These are phyloP conservation scores for Orthonyx spaldingii DNA, from an alignment of 2,113 vertebrate genomes.

Conservation along the genomic window DNA sequence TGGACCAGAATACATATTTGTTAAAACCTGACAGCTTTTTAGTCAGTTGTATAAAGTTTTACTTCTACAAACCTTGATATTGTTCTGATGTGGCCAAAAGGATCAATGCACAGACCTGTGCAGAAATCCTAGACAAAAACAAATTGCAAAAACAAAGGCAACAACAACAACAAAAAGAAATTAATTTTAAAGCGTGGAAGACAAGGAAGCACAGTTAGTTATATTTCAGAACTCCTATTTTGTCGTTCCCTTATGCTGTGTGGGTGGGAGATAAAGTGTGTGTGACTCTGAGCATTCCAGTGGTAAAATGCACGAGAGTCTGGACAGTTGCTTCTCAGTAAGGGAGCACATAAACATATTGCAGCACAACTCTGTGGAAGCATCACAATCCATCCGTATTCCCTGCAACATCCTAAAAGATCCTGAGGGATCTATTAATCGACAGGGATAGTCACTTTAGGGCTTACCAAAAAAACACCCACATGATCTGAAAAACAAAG, in stretches of 20 bases:
- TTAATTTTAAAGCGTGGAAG: not conserved
- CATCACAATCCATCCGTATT: not conserved
- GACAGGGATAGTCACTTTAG: not conserved
- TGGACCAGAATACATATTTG: not conserved
- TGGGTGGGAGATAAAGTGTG: not conserved
- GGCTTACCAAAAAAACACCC: rapidly evolving
- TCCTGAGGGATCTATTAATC: not conserved
- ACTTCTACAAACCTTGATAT: not conserved
- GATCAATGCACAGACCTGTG: not conserved
- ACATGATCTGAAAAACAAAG: not conserved
- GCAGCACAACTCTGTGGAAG: not conserved
- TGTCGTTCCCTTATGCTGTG: not conserved
- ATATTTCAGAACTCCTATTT: not conserved
- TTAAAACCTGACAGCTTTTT: not conserved
- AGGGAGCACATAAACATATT: not conserved
- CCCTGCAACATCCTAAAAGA: not conserved
- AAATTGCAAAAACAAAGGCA: not conserved
- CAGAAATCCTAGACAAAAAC: not conserved
- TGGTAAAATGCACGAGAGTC: not conserved
- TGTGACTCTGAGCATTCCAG: not conserved
- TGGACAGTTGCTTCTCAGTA: not conserved
- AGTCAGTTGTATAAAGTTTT: not conserved
- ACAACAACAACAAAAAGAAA: not conserved
- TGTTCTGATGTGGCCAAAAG: not conserved
- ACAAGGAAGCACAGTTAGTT: not conserved